Evolutionary conservation across 2,888 invertebrate species (phyloP).

Genomic region (Cistogaster globosa): DNA sequence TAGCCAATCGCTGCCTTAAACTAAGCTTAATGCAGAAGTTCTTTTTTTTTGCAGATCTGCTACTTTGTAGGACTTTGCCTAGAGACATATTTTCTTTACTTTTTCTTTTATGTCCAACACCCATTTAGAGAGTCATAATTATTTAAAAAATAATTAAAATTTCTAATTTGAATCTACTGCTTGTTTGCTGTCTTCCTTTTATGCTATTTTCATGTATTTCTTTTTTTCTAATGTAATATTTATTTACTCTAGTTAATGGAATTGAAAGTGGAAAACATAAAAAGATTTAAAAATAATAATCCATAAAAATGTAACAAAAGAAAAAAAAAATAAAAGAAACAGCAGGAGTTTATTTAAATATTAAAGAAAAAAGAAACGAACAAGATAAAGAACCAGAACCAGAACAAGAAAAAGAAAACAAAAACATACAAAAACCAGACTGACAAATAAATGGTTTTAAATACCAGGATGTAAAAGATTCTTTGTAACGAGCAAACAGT

Average conservation of each 20-base stretch:
- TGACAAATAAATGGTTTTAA: slow-evolving; percentile 1
- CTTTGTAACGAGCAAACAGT: not conserved
- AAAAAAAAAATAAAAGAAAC: not conserved
- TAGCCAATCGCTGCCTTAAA: too few relatives aligned
- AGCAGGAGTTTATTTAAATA: not conserved
- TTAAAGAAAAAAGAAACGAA: not conserved
- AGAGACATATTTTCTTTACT: too few relatives aligned
- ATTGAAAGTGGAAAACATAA: not conserved
- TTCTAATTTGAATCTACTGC: too few relatives aligned
- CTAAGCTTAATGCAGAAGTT: too few relatives aligned
- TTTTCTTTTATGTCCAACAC: too few relatives aligned
- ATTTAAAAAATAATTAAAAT: too few relatives aligned
- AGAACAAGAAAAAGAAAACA: not conserved
- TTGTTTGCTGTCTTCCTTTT: not conserved
- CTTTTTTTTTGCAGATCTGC: too few relatives aligned
- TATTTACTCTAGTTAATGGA: slow-evolving; percentile 18
- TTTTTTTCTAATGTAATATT: not conserved
- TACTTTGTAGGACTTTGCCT: too few relatives aligned
- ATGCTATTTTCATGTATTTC: not conserved
- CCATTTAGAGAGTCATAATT: too few relatives aligned
- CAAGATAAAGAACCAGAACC: not conserved
- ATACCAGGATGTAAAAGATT: not conserved
- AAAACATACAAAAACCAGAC: not conserved
- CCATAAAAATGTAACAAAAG: slow-evolving; percentile 11
- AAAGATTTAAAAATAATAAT: not conserved